Evolutionary conservation across 2,797 vertebrate genomes (phyloP).

Genomic region (Epinephelus malabaricus): DNA sequence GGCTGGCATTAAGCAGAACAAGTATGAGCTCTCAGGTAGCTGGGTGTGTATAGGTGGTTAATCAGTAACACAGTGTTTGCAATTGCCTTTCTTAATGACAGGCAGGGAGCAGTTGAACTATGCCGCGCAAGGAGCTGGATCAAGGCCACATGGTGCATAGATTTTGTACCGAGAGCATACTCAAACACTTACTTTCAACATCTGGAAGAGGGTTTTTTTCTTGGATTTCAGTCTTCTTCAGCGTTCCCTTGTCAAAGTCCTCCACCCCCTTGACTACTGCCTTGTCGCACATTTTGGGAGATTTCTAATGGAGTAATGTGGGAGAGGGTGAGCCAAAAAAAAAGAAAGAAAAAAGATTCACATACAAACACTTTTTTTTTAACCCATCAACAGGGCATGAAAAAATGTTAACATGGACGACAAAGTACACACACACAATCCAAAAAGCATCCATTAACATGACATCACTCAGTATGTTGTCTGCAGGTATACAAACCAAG

Average conservation of each 20-base stretch:
- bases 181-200: slow-evolving; percentile 71
- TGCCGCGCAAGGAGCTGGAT: not conserved
- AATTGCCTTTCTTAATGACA: not conserved
- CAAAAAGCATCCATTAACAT: not conserved
- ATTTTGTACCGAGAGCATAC: not conserved
- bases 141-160: not conserved
- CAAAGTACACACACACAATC: not conserved
- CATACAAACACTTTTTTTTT: not conserved
- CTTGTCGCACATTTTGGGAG: slow-evolving; percentile 73
- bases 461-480: slow-evolving; percentile 2
- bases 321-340: not conserved
- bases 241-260: slow-evolving; percentile 69
- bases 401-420: not conserved
- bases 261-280: slow-evolving; percentile 51
- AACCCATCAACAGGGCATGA: not conserved
- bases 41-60: slow-evolving; percentile 42
- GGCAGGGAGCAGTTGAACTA: not conserved
- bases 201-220: slow-evolving; percentile 77
- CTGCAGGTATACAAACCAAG: slow-evolving; percentile 28
- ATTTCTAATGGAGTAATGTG: slow-evolving; percentile 47
- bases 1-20: not conserved
- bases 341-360: not conserved
- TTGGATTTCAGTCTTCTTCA: slow-evolving; percentile 68
- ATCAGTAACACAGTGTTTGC: slow-evolving; percentile 52
- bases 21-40: not conserved